Conservation (phyloP, 2,888 invertebrate species). For the Dendrolimus houi region DNA sequence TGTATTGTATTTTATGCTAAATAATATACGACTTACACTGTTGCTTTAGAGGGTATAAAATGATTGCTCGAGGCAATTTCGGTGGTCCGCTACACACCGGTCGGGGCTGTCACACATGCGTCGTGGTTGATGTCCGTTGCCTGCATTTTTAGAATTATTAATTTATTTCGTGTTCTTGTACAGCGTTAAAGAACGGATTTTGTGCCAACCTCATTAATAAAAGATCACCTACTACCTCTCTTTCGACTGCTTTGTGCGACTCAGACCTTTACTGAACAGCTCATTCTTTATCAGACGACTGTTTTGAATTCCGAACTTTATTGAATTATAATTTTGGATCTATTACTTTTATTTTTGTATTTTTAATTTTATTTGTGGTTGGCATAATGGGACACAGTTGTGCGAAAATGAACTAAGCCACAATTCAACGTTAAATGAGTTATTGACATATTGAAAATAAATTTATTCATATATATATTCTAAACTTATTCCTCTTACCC, state of each 20-base stretch:
- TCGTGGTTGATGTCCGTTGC: constrained; percentile 37
- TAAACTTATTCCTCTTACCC: too few relatives aligned
- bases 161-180: constrained; percentile 65
- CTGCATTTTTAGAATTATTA: constrained; percentile 74
- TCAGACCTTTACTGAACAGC: constrained; percentile 17
- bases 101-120: constrained; percentile 42
- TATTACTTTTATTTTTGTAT: too few relatives aligned
- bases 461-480: too few relatives aligned
- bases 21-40: constrained; percentile 13
- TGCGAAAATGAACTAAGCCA: too few relatives aligned
- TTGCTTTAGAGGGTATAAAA: constrained; percentile 20
- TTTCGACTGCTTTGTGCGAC: constrained; percentile 42
- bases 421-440: too few relatives aligned
- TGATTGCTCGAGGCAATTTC: constrained; percentile 4
- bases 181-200: constrained; percentile 63
- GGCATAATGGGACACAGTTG: too few relatives aligned
- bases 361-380: too few relatives aligned
- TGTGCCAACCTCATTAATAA: constrained; percentile 63
- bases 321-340: constrained; percentile 24
- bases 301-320: not conserved
- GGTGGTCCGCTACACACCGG: constrained; percentile 11
- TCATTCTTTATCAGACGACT: not conserved
- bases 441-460: too few relatives aligned
- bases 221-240: constrained; percentile 42
- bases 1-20: too few relatives aligned